A percentile compares a stretch with the other conserved stretches of the same genome.
These are phyloP conservation scores for Thaumetopoea pityocampa DNA, from an alignment of 1,140 invertebrate genomes.

Conservation along the genomic window DNA sequence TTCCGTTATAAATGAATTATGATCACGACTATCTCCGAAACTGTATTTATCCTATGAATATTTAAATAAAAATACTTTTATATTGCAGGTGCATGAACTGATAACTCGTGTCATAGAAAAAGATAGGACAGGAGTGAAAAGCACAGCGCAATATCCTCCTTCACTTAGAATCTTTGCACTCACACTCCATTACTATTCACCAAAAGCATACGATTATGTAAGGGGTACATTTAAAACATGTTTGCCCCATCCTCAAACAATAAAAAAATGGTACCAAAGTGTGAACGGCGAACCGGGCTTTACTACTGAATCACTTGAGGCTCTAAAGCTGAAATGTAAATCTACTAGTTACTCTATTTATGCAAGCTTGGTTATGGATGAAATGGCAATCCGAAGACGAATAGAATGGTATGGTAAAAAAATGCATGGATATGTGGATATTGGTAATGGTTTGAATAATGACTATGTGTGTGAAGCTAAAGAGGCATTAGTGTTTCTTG, in stretches of 20 bases:
- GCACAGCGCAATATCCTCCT: slow-evolving; percentile 11
- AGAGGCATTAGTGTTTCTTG: slow-evolving; percentile 48
- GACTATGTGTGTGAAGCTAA: slow-evolving; percentile 37
- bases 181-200: slow-evolving; percentile 12
- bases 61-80: not conserved
- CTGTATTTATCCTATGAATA: too few relatives aligned
- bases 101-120: not conserved
- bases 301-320: slow-evolving; percentile 13
- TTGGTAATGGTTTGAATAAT: slow-evolving; percentile 28
- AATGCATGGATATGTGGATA: slow-evolving; percentile 40
- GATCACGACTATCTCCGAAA: too few relatives aligned
- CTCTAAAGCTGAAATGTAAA: slow-evolving; percentile 7
- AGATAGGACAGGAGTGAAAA: not conserved
- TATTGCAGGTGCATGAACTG: slow-evolving; percentile 2
- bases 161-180: slow-evolving; percentile 13
- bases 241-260: slow-evolving; percentile 5
- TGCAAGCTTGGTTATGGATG: slow-evolving; percentile 39
- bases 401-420: slow-evolving; percentile 38
- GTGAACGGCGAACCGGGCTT: slow-evolving; percentile 16
- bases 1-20: too few relatives aligned
- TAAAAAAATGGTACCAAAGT: slow-evolving; percentile 12
- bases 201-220: slow-evolving; percentile 19
- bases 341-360: slow-evolving; percentile 4
- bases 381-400: slow-evolving; percentile 50
- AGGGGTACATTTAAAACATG: slow-evolving; percentile 10